These are phyloP conservation scores for Onychorhynchus coronatus DNA, from an alignment of 2,113 vertebrate genomes.

Conservation along the genomic window DNA sequence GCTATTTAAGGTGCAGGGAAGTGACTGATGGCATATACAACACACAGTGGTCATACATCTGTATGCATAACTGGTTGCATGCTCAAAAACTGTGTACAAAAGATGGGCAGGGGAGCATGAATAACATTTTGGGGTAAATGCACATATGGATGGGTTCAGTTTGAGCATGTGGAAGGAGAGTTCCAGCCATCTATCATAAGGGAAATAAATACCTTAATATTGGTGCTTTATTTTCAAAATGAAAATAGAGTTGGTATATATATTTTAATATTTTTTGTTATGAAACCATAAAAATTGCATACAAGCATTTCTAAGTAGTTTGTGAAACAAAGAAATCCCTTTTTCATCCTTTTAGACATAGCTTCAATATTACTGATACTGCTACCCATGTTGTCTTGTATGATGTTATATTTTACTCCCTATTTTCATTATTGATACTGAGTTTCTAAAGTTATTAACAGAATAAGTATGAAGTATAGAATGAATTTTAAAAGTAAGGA, in stretches of 20 bases:
- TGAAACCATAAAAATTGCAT: neutral
- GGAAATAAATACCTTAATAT: neutral
- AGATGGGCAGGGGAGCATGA: neutral
- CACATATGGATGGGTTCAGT: neutral
- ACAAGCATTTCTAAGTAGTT: neutral
- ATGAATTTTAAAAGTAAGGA: neutral
- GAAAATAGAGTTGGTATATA: neutral
- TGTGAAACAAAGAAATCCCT: neutral
- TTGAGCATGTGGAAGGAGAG: neutral
- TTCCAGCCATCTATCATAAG: conserved; percentile 14
- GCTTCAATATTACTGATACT: neutral
- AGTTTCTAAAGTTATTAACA: neutral
- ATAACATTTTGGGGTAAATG: neutral
- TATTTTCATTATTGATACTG: neutral
- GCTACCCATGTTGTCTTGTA: neutral
- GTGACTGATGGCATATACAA: neutral
- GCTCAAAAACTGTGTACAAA: neutral
- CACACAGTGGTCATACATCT: neutral
- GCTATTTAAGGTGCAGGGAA: neutral
- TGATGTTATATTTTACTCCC: neutral
- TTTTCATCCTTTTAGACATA: neutral
- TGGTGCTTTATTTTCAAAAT: neutral
- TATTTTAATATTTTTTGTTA: neutral
- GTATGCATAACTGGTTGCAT: neutral
- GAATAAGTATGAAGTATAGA: neutral